Evolutionary conservation across 2,888 invertebrate species (phyloP), one percentile per base, ranked within the genome.

Genomic region (Metacarcinus magister): DNA sequence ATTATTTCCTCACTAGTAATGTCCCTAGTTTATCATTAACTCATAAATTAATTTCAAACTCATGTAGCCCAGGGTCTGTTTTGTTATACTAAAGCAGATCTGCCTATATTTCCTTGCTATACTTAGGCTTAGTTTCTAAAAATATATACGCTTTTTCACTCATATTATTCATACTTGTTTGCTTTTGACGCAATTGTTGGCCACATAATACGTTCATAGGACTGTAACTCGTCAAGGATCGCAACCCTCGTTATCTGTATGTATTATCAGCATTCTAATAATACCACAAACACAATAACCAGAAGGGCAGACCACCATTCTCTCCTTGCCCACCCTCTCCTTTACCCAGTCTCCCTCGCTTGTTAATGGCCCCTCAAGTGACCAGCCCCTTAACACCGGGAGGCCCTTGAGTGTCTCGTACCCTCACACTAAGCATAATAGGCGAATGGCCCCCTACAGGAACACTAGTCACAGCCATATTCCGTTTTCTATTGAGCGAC

Each of bases 401-500:
- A 16, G 87, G 87, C 39, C 87, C 39, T n/a, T 2, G 87, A 28
- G 39, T 87, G 87, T 87, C 87, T 39, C 87, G 87, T 87, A 10
- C 87, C 19, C 87, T 87, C 87, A 39, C 87, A 32, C 87, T 39
- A 39, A 87, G 87, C 87, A 87, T 87, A 87, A 87, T 87, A 87
- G 87, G 87, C 39, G 87, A 87, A 39, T 39, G 87, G 87, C 32
- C 87, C 87, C 87, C 87, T 87, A 87, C 87, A 87, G 87, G 87
- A 87, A 0, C 87, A 39, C 87, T 32, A 87, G 87, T 87, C 87
- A 87, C 32, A 87, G 87, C 87, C 87, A 87, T 16, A 87, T 87
- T 87, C 87, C 39, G 87, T 87, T 87, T 87, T 87, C 87, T 87
- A 87, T 87, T 87, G 87, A 87, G 87, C 87, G 39, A 87, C 87